Base-by-base conservation (phyloP, 2,888 invertebrate species). In the Chrysolina oricalcia region DNA sequence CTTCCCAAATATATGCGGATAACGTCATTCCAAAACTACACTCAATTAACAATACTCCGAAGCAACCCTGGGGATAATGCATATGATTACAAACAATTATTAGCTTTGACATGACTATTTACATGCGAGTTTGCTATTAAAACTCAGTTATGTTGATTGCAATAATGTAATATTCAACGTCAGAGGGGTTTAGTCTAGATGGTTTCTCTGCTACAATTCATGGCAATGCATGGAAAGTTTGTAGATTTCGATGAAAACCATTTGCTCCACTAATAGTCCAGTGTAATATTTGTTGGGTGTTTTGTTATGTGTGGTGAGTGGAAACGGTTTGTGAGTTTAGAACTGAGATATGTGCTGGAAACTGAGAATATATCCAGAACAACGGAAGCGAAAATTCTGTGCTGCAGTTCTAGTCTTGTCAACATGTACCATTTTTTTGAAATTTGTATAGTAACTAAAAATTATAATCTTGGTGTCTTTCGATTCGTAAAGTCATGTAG, bases 11-110 rank as follows among this genome's bases (percentile, higher is more conserved):
- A 59, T 59, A 35, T 59, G 59, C 59, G 10, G 10, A n/a, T 10
- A 35, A 35, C 59, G 59, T 35, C 59, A 27, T 40, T 19, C 15
- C 70, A 35, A 41, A 70, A 70, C 80, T 79, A 27, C 6, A 43
- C 67, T 48, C 50, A 10, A 79, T 81, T 81, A 81, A 79, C 81
- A 80, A 81, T 81, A 79, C 79, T 78, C 76, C 65, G 78, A 76
- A 79, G 78, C 78, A 78, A 79, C 81, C 82, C 69, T 70, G 59
- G 76, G 82, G 76, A 76, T 76, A 80, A 83, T 82, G 82, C 82
- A 83, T 83, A 83, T 78, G 78, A 83, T 83, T 81, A 82, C 81
- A 77, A 74, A 78, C 83, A 82, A 81, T 82, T 83, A 82, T 81
- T 81, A 81, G 81, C 83, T 82, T 79, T 82, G 81, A 83, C 82